A percentile compares a stretch with the other conserved stretches of the same genome.
phyloP scores from a whole-genome alignment of 2,797 vertebrate genomes.

The Neomorphus geoffroyi region DNA sequence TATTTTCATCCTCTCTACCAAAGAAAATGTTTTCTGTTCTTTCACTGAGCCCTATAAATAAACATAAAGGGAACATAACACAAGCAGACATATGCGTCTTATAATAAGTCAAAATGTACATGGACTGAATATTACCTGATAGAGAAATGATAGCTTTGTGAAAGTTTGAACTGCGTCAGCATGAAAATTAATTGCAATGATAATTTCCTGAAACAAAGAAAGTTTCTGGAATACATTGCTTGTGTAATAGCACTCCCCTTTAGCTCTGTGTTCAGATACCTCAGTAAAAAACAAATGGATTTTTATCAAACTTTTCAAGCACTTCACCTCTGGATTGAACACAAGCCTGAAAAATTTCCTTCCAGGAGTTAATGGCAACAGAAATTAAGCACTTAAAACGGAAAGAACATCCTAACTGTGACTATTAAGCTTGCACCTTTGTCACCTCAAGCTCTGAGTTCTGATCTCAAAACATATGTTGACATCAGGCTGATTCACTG shows the following conservation, averaged over 20 bases:
- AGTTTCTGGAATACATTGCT: background rate
- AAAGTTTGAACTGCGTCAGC: background rate
- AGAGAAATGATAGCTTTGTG: background rate
- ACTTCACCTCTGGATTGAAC: background rate
- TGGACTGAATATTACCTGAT: background rate
- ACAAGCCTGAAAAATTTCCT: background rate
- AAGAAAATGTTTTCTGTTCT: background rate
- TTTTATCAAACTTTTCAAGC: background rate
- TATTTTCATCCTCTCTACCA: background rate
- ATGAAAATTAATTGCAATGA: background rate
- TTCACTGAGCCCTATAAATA: background rate
- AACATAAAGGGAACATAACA: background rate
- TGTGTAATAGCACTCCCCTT: background rate
- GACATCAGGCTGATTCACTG: background rate
- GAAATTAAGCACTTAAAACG: slow-evolving; percentile 31
- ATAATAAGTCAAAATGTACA: background rate
- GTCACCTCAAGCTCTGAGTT: slow-evolving; percentile 16
- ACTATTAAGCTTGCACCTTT: background rate
- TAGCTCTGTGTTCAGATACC: background rate
- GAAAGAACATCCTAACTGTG: background rate
- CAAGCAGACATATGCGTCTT: background rate
- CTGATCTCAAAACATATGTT: background rate
- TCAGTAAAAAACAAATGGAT: background rate
- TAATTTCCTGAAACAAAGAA: background rate
- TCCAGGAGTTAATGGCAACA: background rate